A percentile compares a stretch with the other conserved stretches of the same genome.
Evolutionary conservation across 2,797 vertebrate genomes (phyloP).

Genomic region (Okamejei kenojei): DNA sequence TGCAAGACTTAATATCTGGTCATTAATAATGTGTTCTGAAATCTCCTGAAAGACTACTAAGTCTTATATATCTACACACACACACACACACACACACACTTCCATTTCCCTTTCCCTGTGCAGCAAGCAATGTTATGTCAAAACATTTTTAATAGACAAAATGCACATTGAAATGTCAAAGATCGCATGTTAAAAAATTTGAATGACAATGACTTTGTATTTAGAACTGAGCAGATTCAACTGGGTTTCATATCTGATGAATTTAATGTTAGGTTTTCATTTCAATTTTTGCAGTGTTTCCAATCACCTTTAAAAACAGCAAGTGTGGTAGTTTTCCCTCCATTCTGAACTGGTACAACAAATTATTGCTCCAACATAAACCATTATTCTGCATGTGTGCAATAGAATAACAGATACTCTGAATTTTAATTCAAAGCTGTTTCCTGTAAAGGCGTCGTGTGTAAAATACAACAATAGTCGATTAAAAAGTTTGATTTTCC

Average conservation of each 20-base stretch:
- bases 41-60: background rate
- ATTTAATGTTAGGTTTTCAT: background rate
- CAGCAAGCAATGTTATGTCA: background rate
- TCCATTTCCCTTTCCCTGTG: no score
- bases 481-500: background rate
- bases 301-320: background rate
- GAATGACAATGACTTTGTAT: background rate
- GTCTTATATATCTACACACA: no score
- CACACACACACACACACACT: no score
- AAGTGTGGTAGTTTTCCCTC: background rate
- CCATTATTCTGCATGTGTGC: background rate
- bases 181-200: background rate
- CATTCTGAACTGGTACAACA: constrained; percentile 1
- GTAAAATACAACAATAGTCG: background rate
- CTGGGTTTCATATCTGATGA: background rate
- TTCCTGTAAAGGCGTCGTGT: background rate
- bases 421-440: constrained; percentile 18
- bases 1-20: background rate
- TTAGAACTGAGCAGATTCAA: background rate
- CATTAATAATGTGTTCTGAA: background rate
- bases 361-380: background rate
- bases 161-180: background rate
- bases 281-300: background rate
- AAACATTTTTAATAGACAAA: background rate
- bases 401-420: background rate